phyloP scores from a whole-genome alignment of 1,140 invertebrate genomes.

The Tetragnatha versicolor region DNA sequence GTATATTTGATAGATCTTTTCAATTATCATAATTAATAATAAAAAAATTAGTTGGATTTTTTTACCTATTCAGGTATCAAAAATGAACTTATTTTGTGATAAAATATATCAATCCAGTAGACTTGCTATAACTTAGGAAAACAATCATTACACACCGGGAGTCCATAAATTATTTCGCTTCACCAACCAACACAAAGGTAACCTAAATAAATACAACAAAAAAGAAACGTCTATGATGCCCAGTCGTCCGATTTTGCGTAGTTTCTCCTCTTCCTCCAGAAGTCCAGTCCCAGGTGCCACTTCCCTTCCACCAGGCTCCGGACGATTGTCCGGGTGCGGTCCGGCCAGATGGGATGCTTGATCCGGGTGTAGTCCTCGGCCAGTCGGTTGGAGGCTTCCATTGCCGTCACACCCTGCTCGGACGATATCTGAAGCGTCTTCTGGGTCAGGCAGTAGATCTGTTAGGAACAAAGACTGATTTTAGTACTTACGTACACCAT shows the following conservation, averaged over 20 bases:
- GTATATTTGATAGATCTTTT: too few species aligned
- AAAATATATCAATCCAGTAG: too few species aligned
- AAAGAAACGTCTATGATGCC: too few species aligned
- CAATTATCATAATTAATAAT: too few species aligned
- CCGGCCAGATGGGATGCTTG: slow-evolving; percentile 42
- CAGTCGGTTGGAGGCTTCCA: slow-evolving; percentile 29
- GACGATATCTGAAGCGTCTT: slow-evolving; percentile 11
- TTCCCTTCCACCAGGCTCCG: slow-evolving; percentile 12
- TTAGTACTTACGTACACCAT: background rate
- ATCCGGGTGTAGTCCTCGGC: slow-evolving; percentile 13
- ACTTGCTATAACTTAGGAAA: too few species aligned
- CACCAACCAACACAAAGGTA: too few species aligned
- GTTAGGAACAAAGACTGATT: background rate
- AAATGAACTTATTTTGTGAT: too few species aligned
- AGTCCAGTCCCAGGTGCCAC: slow-evolving; percentile 41
- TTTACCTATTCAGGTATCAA: too few species aligned
- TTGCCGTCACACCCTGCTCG: slow-evolving; percentile 35
- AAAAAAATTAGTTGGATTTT: too few species aligned
- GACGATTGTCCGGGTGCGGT: slow-evolving; percentile 23
- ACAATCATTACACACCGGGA: too few species aligned
- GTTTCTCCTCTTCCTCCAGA: slow-evolving; percentile 45
- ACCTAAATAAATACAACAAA: too few species aligned
- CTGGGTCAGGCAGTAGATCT: slow-evolving; percentile 45
- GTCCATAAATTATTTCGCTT: too few species aligned
- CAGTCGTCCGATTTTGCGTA: slow-evolving; percentile 37